Conservation (phyloP, 1,140 invertebrate genomes). For the Tetragnatha versicolor region DNA sequence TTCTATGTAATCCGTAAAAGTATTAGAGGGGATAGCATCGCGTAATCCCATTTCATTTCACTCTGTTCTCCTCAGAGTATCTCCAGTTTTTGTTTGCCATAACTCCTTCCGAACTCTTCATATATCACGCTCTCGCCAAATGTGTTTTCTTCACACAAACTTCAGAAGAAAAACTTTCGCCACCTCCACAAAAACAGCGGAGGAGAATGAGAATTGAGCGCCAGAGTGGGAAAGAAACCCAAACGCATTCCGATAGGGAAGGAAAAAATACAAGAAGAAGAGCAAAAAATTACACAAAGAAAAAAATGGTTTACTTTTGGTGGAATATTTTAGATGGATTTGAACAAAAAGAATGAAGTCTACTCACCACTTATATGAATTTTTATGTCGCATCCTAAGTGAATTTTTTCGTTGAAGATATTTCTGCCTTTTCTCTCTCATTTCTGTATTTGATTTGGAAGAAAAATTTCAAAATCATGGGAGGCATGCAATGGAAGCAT, state of each 20-base stretch:
- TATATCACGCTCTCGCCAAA: slow-evolving; percentile 28
- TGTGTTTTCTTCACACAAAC: slow-evolving; percentile 30
- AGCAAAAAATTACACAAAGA: not conserved
- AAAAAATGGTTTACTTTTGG: not conserved
- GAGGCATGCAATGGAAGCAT: slow-evolving; percentile 8
- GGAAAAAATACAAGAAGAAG: too few relatives aligned
- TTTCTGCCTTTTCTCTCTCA: not conserved
- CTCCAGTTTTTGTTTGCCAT: not conserved
- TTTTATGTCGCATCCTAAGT: not conserved
- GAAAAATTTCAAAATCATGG: not conserved
- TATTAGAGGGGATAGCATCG: too few relatives aligned
- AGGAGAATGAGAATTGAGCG: slow-evolving; percentile 12
- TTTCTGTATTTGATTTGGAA: not conserved
- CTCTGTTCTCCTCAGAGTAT: not conserved
- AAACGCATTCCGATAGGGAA: not conserved
- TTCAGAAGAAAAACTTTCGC: not conserved
- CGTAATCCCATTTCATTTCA: not conserved
- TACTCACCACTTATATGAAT: not conserved
- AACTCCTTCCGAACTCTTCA: not conserved
- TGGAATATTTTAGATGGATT: not conserved
- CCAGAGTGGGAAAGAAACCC: not conserved
- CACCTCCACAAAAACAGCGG: not conserved
- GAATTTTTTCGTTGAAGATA: not conserved
- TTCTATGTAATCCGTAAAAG: too few relatives aligned
- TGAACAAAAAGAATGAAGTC: not conserved